Base-by-base conservation (phyloP, 2,113 vertebrate species). In the Spea bombifrons region DNA sequence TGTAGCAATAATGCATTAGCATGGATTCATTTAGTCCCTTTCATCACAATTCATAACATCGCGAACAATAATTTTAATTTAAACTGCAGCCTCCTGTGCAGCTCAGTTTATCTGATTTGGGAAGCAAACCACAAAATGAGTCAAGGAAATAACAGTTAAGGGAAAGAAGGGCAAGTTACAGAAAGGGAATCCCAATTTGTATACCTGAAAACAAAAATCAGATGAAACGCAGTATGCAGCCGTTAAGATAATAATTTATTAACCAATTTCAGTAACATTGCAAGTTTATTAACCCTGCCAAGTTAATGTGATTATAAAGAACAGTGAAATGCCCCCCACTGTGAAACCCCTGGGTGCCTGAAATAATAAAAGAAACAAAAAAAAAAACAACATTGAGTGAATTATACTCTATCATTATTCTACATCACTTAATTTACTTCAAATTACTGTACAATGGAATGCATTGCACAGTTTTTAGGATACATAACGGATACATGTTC, bases 1-100 rank as follows among this genome's bases (percentile, higher is more conserved):
- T 83, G 88, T 87, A 89, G 84, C 84, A 88, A 83, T 91, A 90
- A 91, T 86, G 80, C 81, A 84, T 85, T 85, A 90, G 85, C 88
- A 88, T 83, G 84, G 84, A 91, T 89, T 86, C 78, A 86, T 90
- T 89, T 89, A 86, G 85, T 87, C 78, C 82, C 80, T 84, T 90
- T 85, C 76, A 88, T 90, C 87, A 86, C 64, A 89, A 87, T 81
- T 83, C 81, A 88, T 70, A 82, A 78, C 83, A 85, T 68, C 63
- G 8, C 16, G 61, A 64, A 50, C 65, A 74, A 57, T 67, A 47
- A 63, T 69, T 63, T 83, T 84, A 80, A 80, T 87, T 86, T 66
- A 57, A 88, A 87, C 85, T 84, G 68, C 75, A 82, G 75, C 49
- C 71, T 84, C 55, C 16, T 85, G 85, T 86, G 89, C 78, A 87